Evolutionary conservation across 2,888 invertebrate genomes (phyloP).

Genomic region (Oasisia sp.): DNA sequence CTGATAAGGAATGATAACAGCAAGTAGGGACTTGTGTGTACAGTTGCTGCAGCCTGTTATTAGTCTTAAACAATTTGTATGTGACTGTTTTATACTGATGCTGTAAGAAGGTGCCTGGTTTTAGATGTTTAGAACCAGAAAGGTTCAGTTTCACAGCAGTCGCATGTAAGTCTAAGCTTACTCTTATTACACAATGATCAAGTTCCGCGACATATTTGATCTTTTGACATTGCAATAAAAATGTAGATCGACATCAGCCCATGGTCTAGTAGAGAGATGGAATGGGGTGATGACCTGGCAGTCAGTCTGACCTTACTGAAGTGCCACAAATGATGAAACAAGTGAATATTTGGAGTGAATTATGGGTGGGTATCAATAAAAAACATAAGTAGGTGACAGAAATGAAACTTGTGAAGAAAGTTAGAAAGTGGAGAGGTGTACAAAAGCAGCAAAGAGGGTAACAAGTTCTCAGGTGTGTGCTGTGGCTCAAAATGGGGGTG

Average conservation of each 20-base stretch:
- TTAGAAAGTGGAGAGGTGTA: neutral
- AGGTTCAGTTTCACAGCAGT: neutral
- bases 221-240: neutral
- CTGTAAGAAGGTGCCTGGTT: neutral
- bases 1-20: no score
- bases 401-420: neutral
- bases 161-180: neutral
- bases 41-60: neutral
- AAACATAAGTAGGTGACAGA: neutral
- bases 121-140: neutral
- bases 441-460: neutral
- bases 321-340: neutral
- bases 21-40: no score
- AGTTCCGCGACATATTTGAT: neutral
- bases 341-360: neutral
- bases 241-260: neutral
- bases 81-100: neutral
- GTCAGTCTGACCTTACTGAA: neutral
- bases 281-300: neutral
- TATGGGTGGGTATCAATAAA: neutral
- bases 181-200: neutral
- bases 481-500: no score
- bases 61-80: neutral
- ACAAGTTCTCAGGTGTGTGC: neutral
- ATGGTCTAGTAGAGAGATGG: neutral